These are phyloP conservation scores for Melikaiella ostensackeni DNA, from an alignment of 2,888 invertebrate genomes.

Conservation along the genomic window DNA sequence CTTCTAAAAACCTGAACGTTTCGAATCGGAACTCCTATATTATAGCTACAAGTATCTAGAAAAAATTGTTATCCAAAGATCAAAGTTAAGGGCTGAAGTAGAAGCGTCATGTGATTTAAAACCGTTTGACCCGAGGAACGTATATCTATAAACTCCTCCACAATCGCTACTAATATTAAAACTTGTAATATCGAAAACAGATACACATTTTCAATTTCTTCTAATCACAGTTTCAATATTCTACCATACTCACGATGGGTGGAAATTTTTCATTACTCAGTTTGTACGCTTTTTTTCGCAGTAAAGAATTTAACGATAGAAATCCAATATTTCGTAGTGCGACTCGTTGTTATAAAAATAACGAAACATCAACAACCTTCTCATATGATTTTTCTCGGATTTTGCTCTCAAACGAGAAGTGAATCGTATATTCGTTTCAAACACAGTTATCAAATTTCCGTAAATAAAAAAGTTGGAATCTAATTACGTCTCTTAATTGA, in stretches of 20 bases:
- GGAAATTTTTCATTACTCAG: background rate
- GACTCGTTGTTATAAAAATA: background rate
- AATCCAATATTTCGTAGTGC: background rate
- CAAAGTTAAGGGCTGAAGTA: too few relatives aligned
- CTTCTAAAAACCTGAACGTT: background rate
- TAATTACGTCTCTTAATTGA: too few relatives aligned
- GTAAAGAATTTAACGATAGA: background rate
- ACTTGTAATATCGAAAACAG: background rate
- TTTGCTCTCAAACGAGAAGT: too few relatives aligned
- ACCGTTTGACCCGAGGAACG: too few relatives aligned
- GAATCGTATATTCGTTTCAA: too few relatives aligned
- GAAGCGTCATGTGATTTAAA: too few relatives aligned
- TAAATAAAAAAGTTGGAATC: too few relatives aligned
- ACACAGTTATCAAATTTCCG: too few relatives aligned
- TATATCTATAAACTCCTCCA: background rate
- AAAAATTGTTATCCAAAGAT: too few relatives aligned
- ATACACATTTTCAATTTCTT: background rate
- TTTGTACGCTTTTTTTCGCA: background rate
- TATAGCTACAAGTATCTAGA: background rate
- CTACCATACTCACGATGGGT: background rate
- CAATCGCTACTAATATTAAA: background rate
- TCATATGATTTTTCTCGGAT: too few relatives aligned
- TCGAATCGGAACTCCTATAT: background rate
- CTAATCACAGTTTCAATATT: slow-evolving; percentile 5
- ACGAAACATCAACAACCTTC: background rate